Evolutionary conservation across 2,797 vertebrate species (phyloP), one percentile per base, ranked within the genome.

Genomic region (Gobionotothen gibberifrons): DNA sequence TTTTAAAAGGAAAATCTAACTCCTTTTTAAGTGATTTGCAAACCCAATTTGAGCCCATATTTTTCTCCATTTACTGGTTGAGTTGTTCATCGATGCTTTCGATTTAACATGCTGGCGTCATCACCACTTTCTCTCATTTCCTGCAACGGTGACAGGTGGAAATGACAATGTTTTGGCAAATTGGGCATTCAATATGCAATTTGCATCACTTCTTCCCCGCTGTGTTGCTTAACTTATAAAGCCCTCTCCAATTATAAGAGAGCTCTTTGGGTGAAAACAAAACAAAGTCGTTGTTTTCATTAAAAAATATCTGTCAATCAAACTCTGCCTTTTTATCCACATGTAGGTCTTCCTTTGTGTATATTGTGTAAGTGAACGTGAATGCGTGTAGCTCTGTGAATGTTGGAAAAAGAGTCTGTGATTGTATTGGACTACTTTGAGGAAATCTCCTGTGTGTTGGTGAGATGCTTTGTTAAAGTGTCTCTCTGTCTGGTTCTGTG

Each of bases 401-500:
- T 51, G 51, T 53, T 66, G 11, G 8, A 15, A 46, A 36, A 64
- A 48, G n/a, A 62, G 17, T 58, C 55, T 76, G 61, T 63, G 51
- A 71, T 78, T 77, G 70, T 47, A 62, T 82, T 67, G 55, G 59
- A 76, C 47, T 68, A 15, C 67, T 83, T 73, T 74, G 32, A 79
- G 67, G 49, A 72, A 57, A 78, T 76, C 54, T 78, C 65, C 63
- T 53, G 42, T 59, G 58, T 76, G 79, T 84, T 16, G 22, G 54
- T 2, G 32, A 68, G 65, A 52, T 48, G 63, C 61, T 82, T 76
- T 75, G 61, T 78, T 66, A 47, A 60, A 52, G 63, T 67, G 29
- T 76, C 65, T 83, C 48, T 71, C 61, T 82, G 62, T 82, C 60
- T 87, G 22, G 78, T 19, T 82, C 51, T 84, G 48, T 84, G 90